These are phyloP conservation scores for Oncorhynchus keta DNA, from an alignment of 2,113 vertebrate species.

Conservation along the genomic window DNA sequence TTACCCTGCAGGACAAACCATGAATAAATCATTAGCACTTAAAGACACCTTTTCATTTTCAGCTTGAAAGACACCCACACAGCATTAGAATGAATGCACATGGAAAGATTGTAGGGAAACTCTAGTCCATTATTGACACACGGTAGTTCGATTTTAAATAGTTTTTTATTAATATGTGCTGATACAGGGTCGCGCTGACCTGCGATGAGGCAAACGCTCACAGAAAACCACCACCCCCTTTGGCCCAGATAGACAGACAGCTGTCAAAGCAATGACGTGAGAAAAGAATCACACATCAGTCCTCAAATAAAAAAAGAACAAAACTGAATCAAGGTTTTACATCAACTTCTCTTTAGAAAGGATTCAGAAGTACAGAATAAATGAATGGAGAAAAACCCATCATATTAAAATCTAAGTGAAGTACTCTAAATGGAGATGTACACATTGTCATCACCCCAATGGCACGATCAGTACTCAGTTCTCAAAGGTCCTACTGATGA, in stretches of 20 bases:
- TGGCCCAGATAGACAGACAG: conserved; percentile 57
- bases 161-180: conserved; percentile 74
- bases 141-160: conserved; percentile 46
- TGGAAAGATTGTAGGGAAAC: conserved; percentile 28
- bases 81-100: conserved; percentile 3
- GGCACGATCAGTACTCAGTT: conserved; percentile 32
- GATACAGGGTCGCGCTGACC: conserved; percentile 71
- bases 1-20: conserved; percentile 40
- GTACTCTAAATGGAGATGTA: conserved; percentile 41
- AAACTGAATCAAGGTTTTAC: conserved; percentile 47
- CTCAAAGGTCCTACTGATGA: conserved; percentile 5
- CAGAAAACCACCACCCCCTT: conserved; percentile 62
- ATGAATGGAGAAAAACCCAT: conserved; percentile 24
- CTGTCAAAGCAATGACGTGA: conserved; percentile 64
- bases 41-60: conserved; percentile 56
- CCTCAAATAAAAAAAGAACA: conserved; percentile 42
- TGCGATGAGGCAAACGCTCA: conserved; percentile 67
- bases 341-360: conserved; percentile 47
- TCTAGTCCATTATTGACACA: conserved; percentile 29
- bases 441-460: conserved; percentile 24
- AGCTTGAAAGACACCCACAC: conserved; percentile 27
- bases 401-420: conserved; percentile 45
- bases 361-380: conserved; percentile 48
- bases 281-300: conserved; percentile 47
- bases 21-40: conserved; percentile 67